Percentiles rank a stretch among this genome's conserved stretches.
These are phyloP conservation scores for Andrena camellia DNA, from an alignment of 2,888 invertebrate genomes.

Conservation along the genomic window DNA sequence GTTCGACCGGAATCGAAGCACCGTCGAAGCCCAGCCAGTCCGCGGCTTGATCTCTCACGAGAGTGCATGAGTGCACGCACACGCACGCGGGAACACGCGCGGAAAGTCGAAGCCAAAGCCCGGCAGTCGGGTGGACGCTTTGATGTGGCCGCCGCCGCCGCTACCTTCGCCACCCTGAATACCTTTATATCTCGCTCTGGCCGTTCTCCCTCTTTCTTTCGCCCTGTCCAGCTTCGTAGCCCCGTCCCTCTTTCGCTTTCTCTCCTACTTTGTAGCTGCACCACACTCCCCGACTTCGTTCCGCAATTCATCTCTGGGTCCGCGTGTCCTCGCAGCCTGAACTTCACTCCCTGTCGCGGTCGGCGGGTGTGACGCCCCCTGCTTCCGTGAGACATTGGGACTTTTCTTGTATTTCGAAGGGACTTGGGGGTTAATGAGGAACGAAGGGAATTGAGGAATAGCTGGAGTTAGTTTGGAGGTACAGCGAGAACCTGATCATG, in stretches of 20 bases:
- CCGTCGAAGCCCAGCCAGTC: constrained; percentile 56
- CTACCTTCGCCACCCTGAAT: constrained; percentile 81
- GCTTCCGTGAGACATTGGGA: constrained; percentile 12
- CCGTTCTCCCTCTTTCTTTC: constrained; percentile 38
- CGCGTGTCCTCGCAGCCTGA: constrained; percentile 45
- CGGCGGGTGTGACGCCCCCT: constrained; percentile 9
- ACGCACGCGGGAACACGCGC: constrained; percentile 71
- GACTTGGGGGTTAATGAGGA: background rate
- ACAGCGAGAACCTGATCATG: background rate
- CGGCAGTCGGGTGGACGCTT: constrained; percentile 81
- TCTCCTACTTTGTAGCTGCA: constrained; percentile 35
- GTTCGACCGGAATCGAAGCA: constrained; percentile 82
- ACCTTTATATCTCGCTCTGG: constrained; percentile 75
- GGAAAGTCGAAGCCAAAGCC: constrained; percentile 76
- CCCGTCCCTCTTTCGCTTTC: constrained; percentile 35
- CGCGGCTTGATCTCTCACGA: constrained; percentile 65
- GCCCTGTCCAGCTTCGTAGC: constrained; percentile 27
- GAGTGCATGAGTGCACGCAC: constrained; percentile 65
- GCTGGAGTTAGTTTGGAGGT: background rate
- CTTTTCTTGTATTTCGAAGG: background rate
- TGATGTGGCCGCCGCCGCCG: constrained; percentile 82
- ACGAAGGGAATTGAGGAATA: background rate
- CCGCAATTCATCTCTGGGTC: constrained; percentile 74
- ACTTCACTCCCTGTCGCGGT: constrained; percentile 51
- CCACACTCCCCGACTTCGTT: constrained; percentile 67